phyloP scores from a whole-genome alignment of 1,140 invertebrate genomes.

The Sipha flava region DNA sequence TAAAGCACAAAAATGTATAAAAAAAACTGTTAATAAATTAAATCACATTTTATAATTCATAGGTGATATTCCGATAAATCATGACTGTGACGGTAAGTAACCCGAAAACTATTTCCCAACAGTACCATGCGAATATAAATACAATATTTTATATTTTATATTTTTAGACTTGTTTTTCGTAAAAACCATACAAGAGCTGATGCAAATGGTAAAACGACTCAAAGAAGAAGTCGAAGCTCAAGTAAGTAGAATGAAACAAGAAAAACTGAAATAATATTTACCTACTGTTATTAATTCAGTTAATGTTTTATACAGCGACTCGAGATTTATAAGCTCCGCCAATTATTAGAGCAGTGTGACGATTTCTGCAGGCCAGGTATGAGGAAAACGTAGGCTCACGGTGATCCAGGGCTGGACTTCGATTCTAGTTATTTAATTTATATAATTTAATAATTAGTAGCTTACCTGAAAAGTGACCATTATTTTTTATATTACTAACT shows the following conservation, averaged over 20 bases:
- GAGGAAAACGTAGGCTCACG: conserved; percentile 29
- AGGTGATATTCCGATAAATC: conserved; percentile 66
- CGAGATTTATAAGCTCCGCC: conserved; percentile 60
- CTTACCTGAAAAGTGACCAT: not conserved
- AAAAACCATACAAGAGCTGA: conserved; percentile 63
- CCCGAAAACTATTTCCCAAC: not conserved
- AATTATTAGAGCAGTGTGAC: conserved; percentile 68
- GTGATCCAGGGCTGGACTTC: conserved; percentile 34
- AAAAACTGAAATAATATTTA: not conserved
- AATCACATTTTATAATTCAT: conserved; percentile 30
- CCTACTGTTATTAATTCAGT: not conserved
- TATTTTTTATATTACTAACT: conserved; percentile 22
- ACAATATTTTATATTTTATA: conserved; percentile 19
- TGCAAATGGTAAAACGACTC: conserved; percentile 60
- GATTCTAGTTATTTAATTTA: conserved; percentile 29
- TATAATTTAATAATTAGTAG: conserved; percentile 19
- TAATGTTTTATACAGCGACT: conserved; percentile 48
- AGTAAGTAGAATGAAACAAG: conserved; percentile 40
- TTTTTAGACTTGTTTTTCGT: conserved; percentile 54
- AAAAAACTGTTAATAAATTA: not conserved
- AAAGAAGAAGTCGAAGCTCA: conserved; percentile 56
- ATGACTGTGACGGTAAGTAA: conserved; percentile 51
- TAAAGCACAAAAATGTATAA: not conserved
- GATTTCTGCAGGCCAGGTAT: conserved; percentile 53
- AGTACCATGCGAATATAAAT: not conserved